Conservation (phyloP, 2,888 invertebrate genomes). For the Drosophila merina region DNA sequence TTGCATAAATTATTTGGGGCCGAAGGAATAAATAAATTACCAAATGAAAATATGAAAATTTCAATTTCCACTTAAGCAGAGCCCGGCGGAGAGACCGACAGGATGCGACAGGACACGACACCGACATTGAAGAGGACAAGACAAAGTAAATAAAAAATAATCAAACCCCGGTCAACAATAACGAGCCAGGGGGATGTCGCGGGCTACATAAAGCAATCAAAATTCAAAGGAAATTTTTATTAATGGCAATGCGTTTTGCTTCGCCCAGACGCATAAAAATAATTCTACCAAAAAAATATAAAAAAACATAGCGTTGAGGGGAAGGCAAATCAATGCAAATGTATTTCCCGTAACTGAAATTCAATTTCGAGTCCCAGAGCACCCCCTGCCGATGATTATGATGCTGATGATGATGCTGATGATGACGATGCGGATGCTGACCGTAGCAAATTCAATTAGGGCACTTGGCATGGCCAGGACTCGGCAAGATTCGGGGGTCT, state of each 20-base stretch:
- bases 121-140: conserved; percentile 42
- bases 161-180: conserved; percentile 59
- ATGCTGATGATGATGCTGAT: conserved; percentile 40
- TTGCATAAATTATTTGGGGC: conserved; percentile 72
- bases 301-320: neutral
- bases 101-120: conserved; percentile 19
- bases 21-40: conserved; percentile 56
- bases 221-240: conserved; percentile 81
- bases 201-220: conserved; percentile 74
- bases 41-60: conserved; percentile 77
- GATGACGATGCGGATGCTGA: conserved; percentile 51
- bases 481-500: conserved; percentile 1
- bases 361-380: conserved; percentile 73
- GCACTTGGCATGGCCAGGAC: conserved; percentile 55
- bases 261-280: conserved; percentile 70
- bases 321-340: conserved; percentile 75
- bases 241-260: conserved; percentile 73
- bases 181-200: conserved; percentile 20
- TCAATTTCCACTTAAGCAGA: conserved; percentile 69
- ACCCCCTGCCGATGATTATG: conserved; percentile 37
- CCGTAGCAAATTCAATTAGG: conserved; percentile 79
- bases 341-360: conserved; percentile 77
- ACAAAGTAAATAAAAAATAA: conserved; percentile 76
- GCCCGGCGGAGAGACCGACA: neutral
- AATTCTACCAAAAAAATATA: conserved; percentile 41